Evolutionary conservation across 35 echinoderm and acorn worm species (phyloP).

Genomic region (Apostichopus japonicus): DNA sequence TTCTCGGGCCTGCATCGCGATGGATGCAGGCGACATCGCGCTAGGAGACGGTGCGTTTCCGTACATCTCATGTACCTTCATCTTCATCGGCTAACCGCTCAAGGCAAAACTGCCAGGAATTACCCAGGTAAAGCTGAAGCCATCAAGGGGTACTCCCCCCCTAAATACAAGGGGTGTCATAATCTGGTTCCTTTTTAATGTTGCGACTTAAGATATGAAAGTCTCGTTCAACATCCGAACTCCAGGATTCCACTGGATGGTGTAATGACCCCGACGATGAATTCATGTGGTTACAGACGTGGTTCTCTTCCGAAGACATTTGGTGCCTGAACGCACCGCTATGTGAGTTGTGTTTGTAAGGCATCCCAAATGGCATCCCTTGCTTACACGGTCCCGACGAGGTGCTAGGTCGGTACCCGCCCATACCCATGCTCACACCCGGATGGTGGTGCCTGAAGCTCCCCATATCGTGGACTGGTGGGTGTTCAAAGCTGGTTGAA

Average conservation of each 20-base stretch:
- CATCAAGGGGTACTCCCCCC: too few relatives aligned
- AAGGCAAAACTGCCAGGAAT: neutral
- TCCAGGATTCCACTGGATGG: slow-evolving; percentile 29
- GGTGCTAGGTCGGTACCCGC: neutral
- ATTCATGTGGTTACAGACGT: slow-evolving; percentile 36
- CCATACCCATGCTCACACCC: neutral
- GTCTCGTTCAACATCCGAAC: slow-evolving; percentile 22
- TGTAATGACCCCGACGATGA: neutral
- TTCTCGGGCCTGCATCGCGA: too few relatives aligned
- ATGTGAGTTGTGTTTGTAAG: slow-evolving; percentile 38
- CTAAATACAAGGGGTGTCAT: slow-evolving; percentile 47
- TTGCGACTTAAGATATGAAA: slow-evolving; percentile 19
- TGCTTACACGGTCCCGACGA: slow-evolving; percentile 41
- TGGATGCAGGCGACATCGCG: too few relatives aligned
- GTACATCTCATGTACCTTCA: too few relatives aligned
- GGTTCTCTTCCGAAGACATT: slow-evolving; percentile 18
- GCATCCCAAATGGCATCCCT: slow-evolving; percentile 7
- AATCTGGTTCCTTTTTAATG: slow-evolving; percentile 50
- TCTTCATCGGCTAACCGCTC: too few relatives aligned
- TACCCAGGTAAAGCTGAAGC: neutral
- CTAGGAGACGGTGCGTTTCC: too few relatives aligned
- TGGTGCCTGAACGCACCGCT: slow-evolving; percentile 47
- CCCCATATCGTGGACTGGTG: neutral
- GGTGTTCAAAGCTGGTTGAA: slow-evolving; percentile 25
- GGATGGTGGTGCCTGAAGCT: slow-evolving; percentile 25